These are phyloP conservation scores for Noctua pronuba DNA, from an alignment of 2,888 invertebrate genomes.

Conservation along the genomic window DNA sequence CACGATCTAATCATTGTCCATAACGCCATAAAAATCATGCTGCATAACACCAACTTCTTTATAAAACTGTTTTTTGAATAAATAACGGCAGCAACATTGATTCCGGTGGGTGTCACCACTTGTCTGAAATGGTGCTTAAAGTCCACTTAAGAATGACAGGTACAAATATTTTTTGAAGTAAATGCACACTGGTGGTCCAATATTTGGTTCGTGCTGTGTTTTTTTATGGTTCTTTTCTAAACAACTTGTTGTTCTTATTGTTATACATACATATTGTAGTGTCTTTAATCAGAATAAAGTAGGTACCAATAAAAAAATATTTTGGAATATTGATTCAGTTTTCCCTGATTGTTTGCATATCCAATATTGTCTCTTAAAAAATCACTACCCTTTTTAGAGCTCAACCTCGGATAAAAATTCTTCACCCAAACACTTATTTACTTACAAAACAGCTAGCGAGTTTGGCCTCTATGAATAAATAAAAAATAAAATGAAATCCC, in stretches of 20 bases:
- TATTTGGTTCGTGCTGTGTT: slow-evolving; percentile 24
- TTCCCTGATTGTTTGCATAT: too few relatives aligned
- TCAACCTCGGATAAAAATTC: too few relatives aligned
- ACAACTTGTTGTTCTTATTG: slow-evolving; percentile 12
- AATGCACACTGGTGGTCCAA: slow-evolving; percentile 49
- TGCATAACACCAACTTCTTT: slow-evolving; percentile 15
- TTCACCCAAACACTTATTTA: too few relatives aligned
- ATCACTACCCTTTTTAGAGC: too few relatives aligned
- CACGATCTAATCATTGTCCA: slow-evolving; percentile 32
- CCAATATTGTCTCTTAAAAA: too few relatives aligned
- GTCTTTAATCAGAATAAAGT: slow-evolving; percentile 5
- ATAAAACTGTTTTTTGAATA: slow-evolving; percentile 26
- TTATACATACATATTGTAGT: too few relatives aligned
- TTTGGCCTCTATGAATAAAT: too few relatives aligned
- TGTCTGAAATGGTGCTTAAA: slow-evolving; percentile 44
- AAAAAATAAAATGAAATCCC: neutral
- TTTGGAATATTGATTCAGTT: neutral
- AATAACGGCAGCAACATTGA: slow-evolving; percentile 42
- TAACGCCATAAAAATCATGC: slow-evolving; percentile 37
- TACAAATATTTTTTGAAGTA: slow-evolving; percentile 54
- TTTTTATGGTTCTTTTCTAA: slow-evolving; percentile 8
- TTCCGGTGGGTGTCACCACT: slow-evolving; percentile 58
- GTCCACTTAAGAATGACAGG: slow-evolving; percentile 46
- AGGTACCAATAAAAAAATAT: neutral
- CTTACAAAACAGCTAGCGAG: too few relatives aligned